Evolutionary conservation across 2,888 invertebrate species (phyloP).

Genomic region (Drosophila kuntzei): DNA sequence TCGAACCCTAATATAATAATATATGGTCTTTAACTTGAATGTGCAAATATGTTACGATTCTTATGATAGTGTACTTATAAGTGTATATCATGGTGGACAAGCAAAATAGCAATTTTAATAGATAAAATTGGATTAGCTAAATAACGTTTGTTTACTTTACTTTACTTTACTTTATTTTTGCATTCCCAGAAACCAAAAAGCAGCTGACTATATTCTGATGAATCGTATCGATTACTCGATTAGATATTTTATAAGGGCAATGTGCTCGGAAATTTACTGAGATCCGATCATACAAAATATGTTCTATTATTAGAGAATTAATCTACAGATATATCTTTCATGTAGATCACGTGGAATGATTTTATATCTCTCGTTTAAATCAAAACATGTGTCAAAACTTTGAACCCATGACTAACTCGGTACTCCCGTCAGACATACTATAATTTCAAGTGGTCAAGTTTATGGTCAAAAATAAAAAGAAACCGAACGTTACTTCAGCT

Average conservation of each 20-base stretch:
- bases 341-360: neutral
- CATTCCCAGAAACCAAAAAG: neutral
- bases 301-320: neutral
- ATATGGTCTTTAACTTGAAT: neutral
- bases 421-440: neutral
- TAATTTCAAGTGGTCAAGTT: neutral
- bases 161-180: neutral
- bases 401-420: neutral
- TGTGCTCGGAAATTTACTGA: neutral
- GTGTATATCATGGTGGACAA: neutral
- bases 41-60: neutral
- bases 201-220: neutral
- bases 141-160: neutral
- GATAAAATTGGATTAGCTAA: neutral
- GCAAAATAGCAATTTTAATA: neutral
- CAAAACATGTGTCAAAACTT: neutral
- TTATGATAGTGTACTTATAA: neutral
- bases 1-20: neutral
- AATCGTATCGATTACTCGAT: neutral
- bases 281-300: neutral
- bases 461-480: neutral
- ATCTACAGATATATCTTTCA: neutral
- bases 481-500: conserved; percentile 9
- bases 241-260: neutral
- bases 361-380: neutral